Percentiles rank a stretch among this genome's conserved stretches.
These are phyloP conservation scores for Macrochelys suwanniensis DNA, from an alignment of 2,797 vertebrate genomes.

Conservation along the genomic window DNA sequence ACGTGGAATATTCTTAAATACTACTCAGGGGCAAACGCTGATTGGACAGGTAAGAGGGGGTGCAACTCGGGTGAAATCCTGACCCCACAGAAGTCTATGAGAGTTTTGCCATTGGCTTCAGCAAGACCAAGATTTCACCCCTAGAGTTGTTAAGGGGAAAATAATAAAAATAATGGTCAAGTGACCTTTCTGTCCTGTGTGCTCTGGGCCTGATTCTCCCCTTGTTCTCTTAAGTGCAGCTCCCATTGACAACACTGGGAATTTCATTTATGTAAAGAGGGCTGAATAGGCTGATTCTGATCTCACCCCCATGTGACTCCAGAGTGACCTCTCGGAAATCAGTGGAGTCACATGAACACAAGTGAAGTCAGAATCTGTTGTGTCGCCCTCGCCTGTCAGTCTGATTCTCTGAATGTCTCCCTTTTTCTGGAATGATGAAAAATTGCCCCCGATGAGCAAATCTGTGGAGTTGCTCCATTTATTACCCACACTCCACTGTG, in stretches of 20 bases:
- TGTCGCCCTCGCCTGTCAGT: not conserved
- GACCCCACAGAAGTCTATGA: rapidly evolving
- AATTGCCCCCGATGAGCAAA: not conserved
- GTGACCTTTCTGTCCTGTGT: not conserved
- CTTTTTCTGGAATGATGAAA: constrained; percentile 25
- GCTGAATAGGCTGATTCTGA: not conserved
- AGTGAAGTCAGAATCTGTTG: not conserved
- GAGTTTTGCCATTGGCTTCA: not conserved
- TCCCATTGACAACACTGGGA: not conserved
- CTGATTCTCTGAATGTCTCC: constrained; percentile 70
- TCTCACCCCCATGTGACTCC: not conserved
- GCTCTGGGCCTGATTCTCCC: not conserved
- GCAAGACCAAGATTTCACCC: not conserved
- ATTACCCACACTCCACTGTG: not conserved
- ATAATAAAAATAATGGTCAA: not conserved
- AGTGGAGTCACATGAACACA: constrained; percentile 25
- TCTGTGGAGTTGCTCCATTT: rapidly evolving
- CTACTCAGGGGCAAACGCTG: constrained; percentile 83
- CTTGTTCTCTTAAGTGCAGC: not conserved
- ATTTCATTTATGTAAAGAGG: not conserved
- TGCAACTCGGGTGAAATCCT: not conserved
- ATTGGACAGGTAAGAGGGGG: constrained; percentile 86
- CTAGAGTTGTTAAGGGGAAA: rapidly evolving
- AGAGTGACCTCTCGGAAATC: constrained; percentile 32
- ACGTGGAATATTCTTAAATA: constrained; percentile 88